A percentile compares a stretch with the other conserved stretches of the same genome.
Evolutionary conservation across 2,797 vertebrate species (phyloP).

Genomic region (Pogoniulus pusillus): DNA sequence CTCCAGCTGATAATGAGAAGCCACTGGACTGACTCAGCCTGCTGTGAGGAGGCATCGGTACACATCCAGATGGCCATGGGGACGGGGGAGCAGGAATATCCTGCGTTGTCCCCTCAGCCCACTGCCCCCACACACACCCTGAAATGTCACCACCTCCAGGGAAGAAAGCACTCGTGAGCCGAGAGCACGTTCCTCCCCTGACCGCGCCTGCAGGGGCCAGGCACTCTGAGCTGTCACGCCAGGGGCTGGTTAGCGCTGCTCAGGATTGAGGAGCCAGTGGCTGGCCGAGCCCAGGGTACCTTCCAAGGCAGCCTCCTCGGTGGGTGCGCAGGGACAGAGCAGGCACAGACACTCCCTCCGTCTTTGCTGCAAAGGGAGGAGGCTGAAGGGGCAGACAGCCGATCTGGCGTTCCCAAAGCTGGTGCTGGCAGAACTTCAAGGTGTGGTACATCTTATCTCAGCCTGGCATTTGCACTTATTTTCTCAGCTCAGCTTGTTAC

Average conservation of each 20-base stretch:
- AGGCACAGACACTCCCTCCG: neutral
- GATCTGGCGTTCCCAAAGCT: neutral
- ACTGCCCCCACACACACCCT: neutral
- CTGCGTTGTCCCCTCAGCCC: slow-evolving; percentile 9
- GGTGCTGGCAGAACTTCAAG: slow-evolving; percentile 45
- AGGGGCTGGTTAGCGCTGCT: neutral
- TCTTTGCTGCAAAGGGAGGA: neutral
- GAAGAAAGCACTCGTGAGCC: neutral
- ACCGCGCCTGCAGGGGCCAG: neutral
- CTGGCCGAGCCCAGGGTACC: neutral
- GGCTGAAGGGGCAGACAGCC: neutral
- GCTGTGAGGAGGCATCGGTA: slow-evolving; percentile 54
- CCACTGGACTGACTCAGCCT: slow-evolving; percentile 67
- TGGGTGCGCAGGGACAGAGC: fast-evolving
- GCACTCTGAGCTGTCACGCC: neutral
- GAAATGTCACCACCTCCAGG: slow-evolving; percentile 53
- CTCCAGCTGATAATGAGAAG: slow-evolving; percentile 67
- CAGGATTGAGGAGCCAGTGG: neutral
- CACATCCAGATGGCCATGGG: slow-evolving; percentile 61
- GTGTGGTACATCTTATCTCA: slow-evolving; percentile 33
- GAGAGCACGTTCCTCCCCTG: neutral
- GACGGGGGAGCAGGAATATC: slow-evolving; percentile 44
- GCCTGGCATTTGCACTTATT: slow-evolving; percentile 45
- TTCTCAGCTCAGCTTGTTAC: slow-evolving; percentile 63
- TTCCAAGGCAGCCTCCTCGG: neutral